phyloP scores from a whole-genome alignment of 2,113 vertebrate genomes.

The Phaetusa simplex region DNA sequence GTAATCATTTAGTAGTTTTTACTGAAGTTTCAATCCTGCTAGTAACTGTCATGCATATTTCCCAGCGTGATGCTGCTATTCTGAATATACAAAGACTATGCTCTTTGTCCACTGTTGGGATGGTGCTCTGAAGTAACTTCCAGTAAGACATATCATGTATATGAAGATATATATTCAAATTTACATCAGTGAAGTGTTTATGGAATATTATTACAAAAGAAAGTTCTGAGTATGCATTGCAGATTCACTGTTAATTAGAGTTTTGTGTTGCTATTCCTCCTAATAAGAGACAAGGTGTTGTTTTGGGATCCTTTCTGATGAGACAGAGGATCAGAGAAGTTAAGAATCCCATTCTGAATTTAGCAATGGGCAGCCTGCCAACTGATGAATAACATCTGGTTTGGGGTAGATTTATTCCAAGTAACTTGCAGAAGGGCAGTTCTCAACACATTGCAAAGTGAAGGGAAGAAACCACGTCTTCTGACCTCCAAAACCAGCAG shows the following conservation, averaged over 20 bases:
- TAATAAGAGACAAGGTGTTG: background rate
- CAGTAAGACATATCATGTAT: background rate
- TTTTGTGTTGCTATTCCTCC: background rate
- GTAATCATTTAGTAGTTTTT: background rate
- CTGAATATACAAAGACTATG: background rate
- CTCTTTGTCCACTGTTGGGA: background rate
- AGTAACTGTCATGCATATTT: background rate
- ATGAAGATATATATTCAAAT: background rate
- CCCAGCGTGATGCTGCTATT: background rate
- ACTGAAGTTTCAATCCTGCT: background rate
- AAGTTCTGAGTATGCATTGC: background rate
- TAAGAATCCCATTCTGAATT: background rate
- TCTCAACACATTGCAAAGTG: background rate
- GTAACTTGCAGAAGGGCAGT: background rate
- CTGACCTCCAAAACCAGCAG: background rate
- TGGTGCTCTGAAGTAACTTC: background rate
- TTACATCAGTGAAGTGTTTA: background rate
- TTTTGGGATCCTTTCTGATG: background rate
- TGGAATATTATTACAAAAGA: background rate
- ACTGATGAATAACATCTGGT: background rate
- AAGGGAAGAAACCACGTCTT: background rate
- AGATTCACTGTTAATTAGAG: background rate
- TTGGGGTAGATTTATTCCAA: background rate
- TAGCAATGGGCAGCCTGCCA: background rate
- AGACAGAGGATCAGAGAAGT: background rate